Conservation (phyloP, 2,888 invertebrate genomes). For the Zootermopsis nevadensis region DNA sequence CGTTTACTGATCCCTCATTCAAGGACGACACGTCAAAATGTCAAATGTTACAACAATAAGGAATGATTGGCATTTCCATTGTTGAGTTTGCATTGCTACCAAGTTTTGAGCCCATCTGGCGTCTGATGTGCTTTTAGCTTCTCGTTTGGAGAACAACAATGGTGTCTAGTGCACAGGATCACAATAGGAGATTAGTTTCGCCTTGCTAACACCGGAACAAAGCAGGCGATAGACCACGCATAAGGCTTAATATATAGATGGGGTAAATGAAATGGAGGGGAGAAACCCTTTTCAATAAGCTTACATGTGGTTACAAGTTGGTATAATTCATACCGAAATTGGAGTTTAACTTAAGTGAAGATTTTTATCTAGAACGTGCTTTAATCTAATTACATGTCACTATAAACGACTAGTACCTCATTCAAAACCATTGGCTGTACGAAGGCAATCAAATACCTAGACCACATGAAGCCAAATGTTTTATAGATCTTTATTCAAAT, state of each 20-base stretch:
- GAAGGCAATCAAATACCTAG: too few relatives aligned
- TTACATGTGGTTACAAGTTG: conserved; percentile 43
- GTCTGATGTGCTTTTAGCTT: conserved; percentile 26
- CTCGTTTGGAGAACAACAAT: neutral
- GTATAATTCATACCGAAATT: conserved; percentile 15
- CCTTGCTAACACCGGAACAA: conserved; percentile 37
- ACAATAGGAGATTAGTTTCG: conserved; percentile 29
- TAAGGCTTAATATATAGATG: conserved; percentile 36
- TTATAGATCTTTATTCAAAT: too few relatives aligned
- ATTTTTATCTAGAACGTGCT: conserved; percentile 10
- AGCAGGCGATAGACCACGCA: conserved; percentile 34
- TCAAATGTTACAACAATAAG: conserved; percentile 26
- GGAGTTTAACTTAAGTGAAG: neutral
- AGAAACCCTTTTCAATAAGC: conserved; percentile 32
- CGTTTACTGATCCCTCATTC: neutral
- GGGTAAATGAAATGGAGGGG: neutral
- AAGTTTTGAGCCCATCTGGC: conserved; percentile 22
- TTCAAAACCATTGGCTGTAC: too few relatives aligned
- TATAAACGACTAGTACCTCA: too few relatives aligned
- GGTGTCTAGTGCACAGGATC: neutral
- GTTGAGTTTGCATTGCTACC: conserved; percentile 8
- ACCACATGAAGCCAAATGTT: too few relatives aligned
- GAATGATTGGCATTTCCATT: conserved; percentile 29
- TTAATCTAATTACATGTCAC: neutral
- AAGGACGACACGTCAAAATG: conserved; percentile 27